Conservation (phyloP, 2,113 vertebrate genomes). For the Pavo muticus region DNA sequence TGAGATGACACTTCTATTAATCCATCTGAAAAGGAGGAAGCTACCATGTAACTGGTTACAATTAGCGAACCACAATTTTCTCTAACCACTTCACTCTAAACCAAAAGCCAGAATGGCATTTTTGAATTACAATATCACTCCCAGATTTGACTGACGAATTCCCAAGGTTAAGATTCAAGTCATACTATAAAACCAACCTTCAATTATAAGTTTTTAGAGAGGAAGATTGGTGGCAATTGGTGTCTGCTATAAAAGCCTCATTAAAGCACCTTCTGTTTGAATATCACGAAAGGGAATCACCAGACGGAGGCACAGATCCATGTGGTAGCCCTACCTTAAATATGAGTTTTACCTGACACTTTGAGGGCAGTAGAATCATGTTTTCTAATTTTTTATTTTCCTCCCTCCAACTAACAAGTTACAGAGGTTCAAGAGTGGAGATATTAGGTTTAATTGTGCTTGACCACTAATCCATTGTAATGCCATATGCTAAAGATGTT, state of each 20-base stretch:
- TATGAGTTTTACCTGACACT: conserved; percentile 80
- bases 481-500: conserved; percentile 78
- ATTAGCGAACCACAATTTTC: conserved; percentile 79
- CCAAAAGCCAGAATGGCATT: conserved; percentile 76
- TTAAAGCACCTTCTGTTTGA: conserved; percentile 87
- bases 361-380: conserved; percentile 60
- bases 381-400: conserved; percentile 69
- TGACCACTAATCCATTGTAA: conserved; percentile 80
- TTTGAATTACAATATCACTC: conserved; percentile 74
- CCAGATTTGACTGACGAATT: conserved; percentile 78
- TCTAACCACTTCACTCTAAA: conserved; percentile 71
- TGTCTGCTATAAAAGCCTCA: conserved; percentile 80
- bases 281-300: conserved; percentile 80
- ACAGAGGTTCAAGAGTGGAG: conserved; percentile 78
- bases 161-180: conserved; percentile 79
- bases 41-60: conserved; percentile 77
- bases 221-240: conserved; percentile 84
- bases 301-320: conserved; percentile 83
- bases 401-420: conserved; percentile 72
- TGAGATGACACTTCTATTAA: conserved; percentile 79
- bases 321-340: conserved; percentile 80
- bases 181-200: conserved; percentile 79
- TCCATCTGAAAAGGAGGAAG: conserved; percentile 73
- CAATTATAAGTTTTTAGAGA: conserved; percentile 80
- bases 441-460: conserved; percentile 83